Base-by-base conservation (phyloP, 2,888 invertebrate species). In the Ypsolopha sequella region DNA sequence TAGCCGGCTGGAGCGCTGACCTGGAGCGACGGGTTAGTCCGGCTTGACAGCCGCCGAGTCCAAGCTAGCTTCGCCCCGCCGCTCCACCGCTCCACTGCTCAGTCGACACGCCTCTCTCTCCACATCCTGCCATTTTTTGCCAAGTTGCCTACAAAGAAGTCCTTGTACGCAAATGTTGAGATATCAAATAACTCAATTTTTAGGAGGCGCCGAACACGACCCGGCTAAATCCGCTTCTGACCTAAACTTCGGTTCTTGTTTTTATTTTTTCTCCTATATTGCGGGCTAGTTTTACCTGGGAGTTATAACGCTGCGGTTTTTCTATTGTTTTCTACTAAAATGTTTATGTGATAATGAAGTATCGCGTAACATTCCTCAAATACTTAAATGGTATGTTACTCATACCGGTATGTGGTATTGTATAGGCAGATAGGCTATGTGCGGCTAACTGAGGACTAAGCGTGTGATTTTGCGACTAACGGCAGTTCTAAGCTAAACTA, bases 1-100 rank as follows among this genome's bases (percentile, higher is more conserved):
- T 86, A 86, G 84, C 80, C 70, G 73, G 80, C 80, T 85, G 84
- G 86, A 85, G 82, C 86, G 86, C 82, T 86, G 86, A 85, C 85
- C 85, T 80, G 85, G 81, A 82, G 82, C 84, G 85, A 84, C 86
- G 82, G 78, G 85, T 81, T 82, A 80, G 82, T 81, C 82, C 82
- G 82, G 81, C 80, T 81, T 76, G 82, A 79, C 80, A 80, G 76
- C 76, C 76, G 73, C 79, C 77, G 80, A 71, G 76, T 76, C 73
- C 76, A 75, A 76, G 74, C 79, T 70, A 76, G 75, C 79, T 71
- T 73, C 70, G 62, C 70, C 62, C 41, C 52, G 55, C 70, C 68
- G 66, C 55, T 56, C 35, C 60, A 63, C 65, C 66, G 68, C 48
- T 59, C 58, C 60, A 66, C 69, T 64, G 68, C 69, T 72, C n/a